A percentile compares a stretch with the other conserved stretches of the same genome.
Evolutionary conservation across 2,113 vertebrate genomes (phyloP).

Genomic region (Tetraodon nigroviridis): DNA sequence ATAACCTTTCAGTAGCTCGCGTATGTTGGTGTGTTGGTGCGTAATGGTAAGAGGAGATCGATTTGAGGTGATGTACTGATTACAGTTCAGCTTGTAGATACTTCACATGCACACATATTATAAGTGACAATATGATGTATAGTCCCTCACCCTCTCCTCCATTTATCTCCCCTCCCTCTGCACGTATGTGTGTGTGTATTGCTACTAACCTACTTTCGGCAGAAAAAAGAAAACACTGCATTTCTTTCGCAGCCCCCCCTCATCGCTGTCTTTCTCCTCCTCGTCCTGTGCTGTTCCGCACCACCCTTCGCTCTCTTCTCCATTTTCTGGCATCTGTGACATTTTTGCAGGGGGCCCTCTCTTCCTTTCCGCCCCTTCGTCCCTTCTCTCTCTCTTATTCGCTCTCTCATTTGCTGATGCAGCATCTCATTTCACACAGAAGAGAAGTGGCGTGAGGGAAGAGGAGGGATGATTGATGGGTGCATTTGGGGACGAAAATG

Average conservation of each 20-base stretch:
- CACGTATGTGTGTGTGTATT: conserved; percentile 10
- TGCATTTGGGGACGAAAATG: conserved; percentile 17
- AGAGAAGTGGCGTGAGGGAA: conserved; percentile 47
- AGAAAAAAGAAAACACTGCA: conserved; percentile 51
- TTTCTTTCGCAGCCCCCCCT: conserved; percentile 44
- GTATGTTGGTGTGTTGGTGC: too few relatives aligned
- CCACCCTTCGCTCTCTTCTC: conserved; percentile 27
- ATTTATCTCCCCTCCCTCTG: conserved; percentile 1
- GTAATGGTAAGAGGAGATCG: neutral
- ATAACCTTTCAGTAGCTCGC: too few relatives aligned
- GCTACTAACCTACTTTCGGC: conserved; percentile 58
- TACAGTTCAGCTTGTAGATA: conserved; percentile 10
- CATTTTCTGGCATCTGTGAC: conserved; percentile 46
- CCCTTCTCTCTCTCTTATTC: too few relatives aligned
- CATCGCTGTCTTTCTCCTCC: conserved; percentile 31
- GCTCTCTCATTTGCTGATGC: conserved; percentile 64
- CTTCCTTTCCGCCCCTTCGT: conserved; percentile 34
- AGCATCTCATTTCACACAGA: conserved; percentile 53
- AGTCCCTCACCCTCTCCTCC: conserved; percentile 19
- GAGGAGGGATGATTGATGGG: conserved; percentile 60
- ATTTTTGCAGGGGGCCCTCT: conserved; percentile 49
- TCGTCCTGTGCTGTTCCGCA: conserved; percentile 29
- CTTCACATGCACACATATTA: conserved; percentile 12
- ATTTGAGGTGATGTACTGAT: neutral
- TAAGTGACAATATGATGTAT: conserved; percentile 46